Base-by-base conservation (phyloP, 1,140 invertebrate genomes). In the Goniozus legneri region DNA sequence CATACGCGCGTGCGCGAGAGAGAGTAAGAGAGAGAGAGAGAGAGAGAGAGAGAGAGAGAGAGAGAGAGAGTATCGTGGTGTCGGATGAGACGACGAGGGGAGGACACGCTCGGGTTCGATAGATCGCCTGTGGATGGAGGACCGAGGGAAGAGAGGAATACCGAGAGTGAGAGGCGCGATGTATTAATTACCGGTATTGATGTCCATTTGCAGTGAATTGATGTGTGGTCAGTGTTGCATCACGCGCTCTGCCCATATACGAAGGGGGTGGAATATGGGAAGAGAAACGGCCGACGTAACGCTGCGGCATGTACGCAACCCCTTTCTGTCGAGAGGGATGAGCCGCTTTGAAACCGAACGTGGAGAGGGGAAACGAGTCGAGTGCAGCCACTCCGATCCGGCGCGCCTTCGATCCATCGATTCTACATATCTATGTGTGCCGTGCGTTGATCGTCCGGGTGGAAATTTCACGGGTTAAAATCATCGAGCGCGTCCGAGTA, bases 181-280 rank as follows among this genome's bases (percentile, higher is more conserved):
- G 74, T 76, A 76, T 76, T 76, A 75, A 76, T 76, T 76, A 76
- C 71, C 71, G 63, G 71, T 75, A 76, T 76, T 76, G 74, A 76
- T 76, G 74, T 76, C 73, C 73, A 75, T 76, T 76, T 76, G 66
- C 71, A 76, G 69, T 73, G 72, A 75, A 76, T 76, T 76, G 74
- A 76, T 76, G 74, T 73, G 74, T 75, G 74, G 73, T 75, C 71
- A 69, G 67, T 67, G 69, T 71, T 71, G 70, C 70, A 75, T 72
- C 73, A 74, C 68, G 64, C 64, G 56, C 69, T n/a, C n/a, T n/a
- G n/a, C n/a, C n/a, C n/a, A n/a, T n/a, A n/a, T n/a, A n/a, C n/a
- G n/a, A n/a, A n/a, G 72, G 69, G 69, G 72, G 70, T 70, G 61
- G 68, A 69, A n/a, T n/a, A n/a, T n/a, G n/a, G n/a, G n/a, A n/a